Conservation (phyloP, 2,797 vertebrate genomes). For the Crossoptilon crossoptilon region DNA sequence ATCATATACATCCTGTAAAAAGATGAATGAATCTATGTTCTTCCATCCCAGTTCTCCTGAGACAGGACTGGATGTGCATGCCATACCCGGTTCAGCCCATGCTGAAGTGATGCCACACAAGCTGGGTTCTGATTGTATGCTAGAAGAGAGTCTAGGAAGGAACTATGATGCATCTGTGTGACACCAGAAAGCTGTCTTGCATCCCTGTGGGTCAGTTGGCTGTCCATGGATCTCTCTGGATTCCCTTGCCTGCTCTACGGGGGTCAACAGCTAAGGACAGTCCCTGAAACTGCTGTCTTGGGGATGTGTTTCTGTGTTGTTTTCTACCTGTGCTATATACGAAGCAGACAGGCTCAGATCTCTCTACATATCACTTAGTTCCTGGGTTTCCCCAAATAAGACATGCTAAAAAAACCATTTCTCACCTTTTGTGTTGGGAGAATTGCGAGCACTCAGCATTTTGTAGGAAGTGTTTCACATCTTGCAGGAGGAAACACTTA, state of each 20-base stretch:
- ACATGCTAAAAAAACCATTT: neutral
- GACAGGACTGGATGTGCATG: slow-evolving; percentile 44
- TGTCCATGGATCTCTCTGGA: neutral
- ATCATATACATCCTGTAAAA: neutral
- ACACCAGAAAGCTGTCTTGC: neutral
- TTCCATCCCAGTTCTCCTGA: slow-evolving; percentile 30
- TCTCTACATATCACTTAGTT: neutral
- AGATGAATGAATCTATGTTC: neutral
- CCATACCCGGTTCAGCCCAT: slow-evolving; percentile 54
- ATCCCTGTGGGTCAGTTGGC: neutral
- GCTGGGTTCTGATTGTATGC: neutral
- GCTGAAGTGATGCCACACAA: neutral
- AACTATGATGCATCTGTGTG: neutral
- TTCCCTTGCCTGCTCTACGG: neutral
- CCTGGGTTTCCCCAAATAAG: neutral
- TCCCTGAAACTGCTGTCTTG: neutral
- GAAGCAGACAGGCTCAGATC: neutral
- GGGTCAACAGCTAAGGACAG: neutral
- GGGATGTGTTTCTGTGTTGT: neutral
- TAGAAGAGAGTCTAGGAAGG: neutral
- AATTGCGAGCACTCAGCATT: neutral
- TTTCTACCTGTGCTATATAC: neutral
- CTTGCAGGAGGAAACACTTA: neutral
- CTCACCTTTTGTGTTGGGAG: neutral
- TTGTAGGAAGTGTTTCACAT: neutral